Evolutionary conservation across 2,888 invertebrate genomes (phyloP).

Genomic region (Acanthosoma haemorrhoidale): DNA sequence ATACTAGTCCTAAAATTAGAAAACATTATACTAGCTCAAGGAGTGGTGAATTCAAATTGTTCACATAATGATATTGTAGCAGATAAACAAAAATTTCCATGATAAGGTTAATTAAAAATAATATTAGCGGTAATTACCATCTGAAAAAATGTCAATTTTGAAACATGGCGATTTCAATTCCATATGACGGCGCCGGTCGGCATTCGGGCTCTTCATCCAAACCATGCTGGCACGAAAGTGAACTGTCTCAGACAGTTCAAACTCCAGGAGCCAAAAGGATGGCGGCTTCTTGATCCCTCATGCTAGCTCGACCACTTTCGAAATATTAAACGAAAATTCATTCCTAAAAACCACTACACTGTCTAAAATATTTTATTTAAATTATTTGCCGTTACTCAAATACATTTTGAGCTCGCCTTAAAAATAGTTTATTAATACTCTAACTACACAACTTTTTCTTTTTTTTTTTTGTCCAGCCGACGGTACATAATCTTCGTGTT

Average conservation of each 20-base stretch:
- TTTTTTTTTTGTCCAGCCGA: no score
- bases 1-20: slow-evolving; percentile 32
- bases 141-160: slow-evolving; percentile 22
- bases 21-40: slow-evolving; percentile 20
- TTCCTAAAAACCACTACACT: no score
- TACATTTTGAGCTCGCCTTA: no score
- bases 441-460: no score
- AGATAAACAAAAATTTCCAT: slow-evolving; percentile 23
- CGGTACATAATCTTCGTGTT: no score
- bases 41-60: not conserved
- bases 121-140: slow-evolving; percentile 18
- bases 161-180: slow-evolving; percentile 19
- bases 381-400: no score
- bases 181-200: slow-evolving; percentile 19
- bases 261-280: not conserved
- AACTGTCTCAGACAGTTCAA: not conserved
- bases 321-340: no score
- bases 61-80: slow-evolving; percentile 22
- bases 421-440: no score
- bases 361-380: no score
- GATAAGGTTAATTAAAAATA: slow-evolving; percentile 15
- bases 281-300: not conserved
- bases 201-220: slow-evolving; percentile 5
- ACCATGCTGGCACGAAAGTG: not conserved
- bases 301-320: no score